A percentile compares a stretch with the other conserved stretches of the same genome.
These are phyloP conservation scores for Malthinus seriepunctatus DNA, from an alignment of 2,888 invertebrate species.

Conservation along the genomic window DNA sequence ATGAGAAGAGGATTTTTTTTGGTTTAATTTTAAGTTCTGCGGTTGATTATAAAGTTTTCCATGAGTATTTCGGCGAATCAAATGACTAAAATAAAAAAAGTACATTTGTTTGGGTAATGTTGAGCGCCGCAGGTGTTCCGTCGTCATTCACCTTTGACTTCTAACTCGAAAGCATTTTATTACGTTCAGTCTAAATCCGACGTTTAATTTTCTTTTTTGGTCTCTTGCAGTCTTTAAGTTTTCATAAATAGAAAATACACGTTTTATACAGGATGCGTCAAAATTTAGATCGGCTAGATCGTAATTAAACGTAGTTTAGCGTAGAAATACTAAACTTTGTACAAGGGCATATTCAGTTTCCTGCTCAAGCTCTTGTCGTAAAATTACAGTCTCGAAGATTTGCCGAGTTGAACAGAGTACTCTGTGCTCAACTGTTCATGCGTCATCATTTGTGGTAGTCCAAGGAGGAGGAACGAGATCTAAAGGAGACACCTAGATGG, in stretches of 20 bases:
- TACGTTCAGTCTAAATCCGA: constrained; percentile 41
- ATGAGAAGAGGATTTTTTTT: background rate
- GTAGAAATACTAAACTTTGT: too few species aligned
- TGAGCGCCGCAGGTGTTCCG: constrained; percentile 34
- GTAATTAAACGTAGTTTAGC: too few species aligned
- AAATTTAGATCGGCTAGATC: too few species aligned
- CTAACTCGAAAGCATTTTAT: constrained; percentile 41
- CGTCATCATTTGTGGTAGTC: too few species aligned
- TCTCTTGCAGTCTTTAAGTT: constrained; percentile 50
- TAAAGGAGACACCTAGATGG: too few species aligned
- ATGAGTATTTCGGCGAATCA: constrained; percentile 10
- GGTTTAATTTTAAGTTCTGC: background rate
- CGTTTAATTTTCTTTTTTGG: constrained; percentile 46
- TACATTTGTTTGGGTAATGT: constrained; percentile 26
- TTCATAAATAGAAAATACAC: constrained; percentile 41
- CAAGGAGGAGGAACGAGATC: too few species aligned
- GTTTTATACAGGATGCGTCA: background rate
- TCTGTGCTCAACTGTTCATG: too few species aligned
- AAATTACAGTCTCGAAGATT: too few species aligned
- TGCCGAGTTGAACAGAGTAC: too few species aligned
- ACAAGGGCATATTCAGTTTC: too few species aligned
- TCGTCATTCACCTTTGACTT: constrained; percentile 45
- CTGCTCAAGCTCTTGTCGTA: too few species aligned
- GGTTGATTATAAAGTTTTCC: constrained; percentile 1
- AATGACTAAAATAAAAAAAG: constrained; percentile 24